Conservation (phyloP, 2,888 invertebrate genomes). For the Hydrotaea diabolus region DNA sequence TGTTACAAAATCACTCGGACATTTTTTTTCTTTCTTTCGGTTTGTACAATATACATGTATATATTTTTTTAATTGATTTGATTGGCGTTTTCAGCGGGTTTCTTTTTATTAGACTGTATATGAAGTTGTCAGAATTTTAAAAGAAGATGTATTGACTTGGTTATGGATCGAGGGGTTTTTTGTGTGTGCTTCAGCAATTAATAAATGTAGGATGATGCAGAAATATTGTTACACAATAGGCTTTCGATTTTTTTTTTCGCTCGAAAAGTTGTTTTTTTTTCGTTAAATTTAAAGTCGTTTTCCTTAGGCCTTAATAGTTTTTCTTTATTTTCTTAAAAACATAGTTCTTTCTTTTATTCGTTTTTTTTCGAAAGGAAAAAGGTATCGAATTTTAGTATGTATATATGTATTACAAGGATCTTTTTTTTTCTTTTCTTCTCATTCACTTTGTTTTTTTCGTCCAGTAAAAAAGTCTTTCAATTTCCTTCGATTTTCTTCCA, state of each 20-base stretch:
- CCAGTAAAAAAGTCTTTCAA: background rate
- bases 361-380: conserved; percentile 17
- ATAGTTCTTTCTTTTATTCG: background rate
- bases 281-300: conserved; percentile 20
- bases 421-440: conserved; percentile 53
- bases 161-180: conserved; percentile 11
- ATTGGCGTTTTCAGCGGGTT: conserved; percentile 9
- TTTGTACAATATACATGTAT: background rate
- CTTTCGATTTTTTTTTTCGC: conserved; percentile 27
- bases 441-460: conserved; percentile 48
- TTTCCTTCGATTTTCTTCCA: background rate
- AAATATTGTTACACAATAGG: conserved; percentile 57
- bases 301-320: background rate
- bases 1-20: conserved; percentile 45
- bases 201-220: conserved; percentile 32
- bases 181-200: background rate
- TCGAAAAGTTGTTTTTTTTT: conserved; percentile 23
- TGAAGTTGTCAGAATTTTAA: conserved; percentile 20
- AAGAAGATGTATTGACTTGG: conserved; percentile 19
- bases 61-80: conserved; percentile 23
- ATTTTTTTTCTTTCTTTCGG: conserved; percentile 8
- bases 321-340: conserved; percentile 1
- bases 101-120: background rate
- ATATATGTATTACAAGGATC: conserved; percentile 75
- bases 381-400: conserved; percentile 73